Percentiles rank a stretch among this genome's conserved stretches.
Evolutionary conservation across 2,888 invertebrate genomes (phyloP).

Genomic region (Penaeus monodon): DNA sequence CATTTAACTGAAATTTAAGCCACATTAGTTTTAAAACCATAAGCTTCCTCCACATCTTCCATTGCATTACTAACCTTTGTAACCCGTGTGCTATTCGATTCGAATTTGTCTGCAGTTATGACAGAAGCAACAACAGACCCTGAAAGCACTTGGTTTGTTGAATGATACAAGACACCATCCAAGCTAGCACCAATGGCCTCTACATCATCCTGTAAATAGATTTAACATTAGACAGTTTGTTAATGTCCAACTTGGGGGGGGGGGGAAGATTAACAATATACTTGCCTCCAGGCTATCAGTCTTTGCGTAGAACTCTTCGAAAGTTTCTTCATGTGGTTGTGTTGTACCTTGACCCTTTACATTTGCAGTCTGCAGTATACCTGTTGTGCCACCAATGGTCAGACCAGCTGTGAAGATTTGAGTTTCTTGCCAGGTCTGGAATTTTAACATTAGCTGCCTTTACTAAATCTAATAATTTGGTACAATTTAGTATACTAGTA

Average conservation of each 20-base stretch:
- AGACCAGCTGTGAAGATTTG: background rate
- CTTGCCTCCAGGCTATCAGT: too few relatives aligned
- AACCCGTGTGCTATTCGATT: background rate
- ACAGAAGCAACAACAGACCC: background rate
- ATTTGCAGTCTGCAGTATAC: background rate
- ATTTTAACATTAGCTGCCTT: too few relatives aligned
- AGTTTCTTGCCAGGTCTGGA: conserved; percentile 12
- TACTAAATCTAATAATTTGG: too few relatives aligned
- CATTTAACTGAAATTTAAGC: conserved; percentile 28
- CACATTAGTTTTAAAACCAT: too few relatives aligned
- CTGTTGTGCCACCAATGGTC: background rate
- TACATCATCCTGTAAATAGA: background rate
- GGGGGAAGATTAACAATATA: too few relatives aligned
- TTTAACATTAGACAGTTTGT: too few relatives aligned
- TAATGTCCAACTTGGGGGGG: too few relatives aligned
- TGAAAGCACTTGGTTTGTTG: background rate
- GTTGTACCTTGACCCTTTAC: background rate
- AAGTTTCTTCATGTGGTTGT: background rate
- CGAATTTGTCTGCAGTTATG: background rate
- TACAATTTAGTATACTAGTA: too few relatives aligned
- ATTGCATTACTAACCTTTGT: background rate
- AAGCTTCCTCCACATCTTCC: too few relatives aligned
- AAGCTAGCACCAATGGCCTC: background rate
- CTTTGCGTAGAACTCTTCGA: too few relatives aligned
- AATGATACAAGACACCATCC: background rate